A percentile compares a stretch with the other conserved stretches of the same genome.
Conservation (phyloP, 1,140 invertebrate species). For the Leptinotarsa defecta region DNA sequence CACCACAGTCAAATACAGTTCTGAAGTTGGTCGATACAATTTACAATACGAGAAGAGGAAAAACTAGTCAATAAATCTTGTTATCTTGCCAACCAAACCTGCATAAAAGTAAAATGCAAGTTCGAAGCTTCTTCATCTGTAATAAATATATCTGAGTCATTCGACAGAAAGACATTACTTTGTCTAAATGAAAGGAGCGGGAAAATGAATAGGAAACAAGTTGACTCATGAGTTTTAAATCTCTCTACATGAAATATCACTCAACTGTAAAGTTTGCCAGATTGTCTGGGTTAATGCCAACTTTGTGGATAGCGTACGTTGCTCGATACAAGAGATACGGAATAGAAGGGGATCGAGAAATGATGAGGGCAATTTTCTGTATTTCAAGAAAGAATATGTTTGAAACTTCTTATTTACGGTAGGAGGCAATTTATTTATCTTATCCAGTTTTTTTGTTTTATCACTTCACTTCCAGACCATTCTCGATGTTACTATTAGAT, state of each 20-base stretch:
- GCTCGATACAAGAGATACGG: neutral
- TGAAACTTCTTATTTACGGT: too few species aligned
- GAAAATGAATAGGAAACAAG: neutral
- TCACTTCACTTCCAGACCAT: too few species aligned
- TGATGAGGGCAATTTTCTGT: too few species aligned
- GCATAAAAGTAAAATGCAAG: neutral
- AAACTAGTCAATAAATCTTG: neutral
- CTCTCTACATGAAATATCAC: neutral
- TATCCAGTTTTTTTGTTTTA: too few species aligned
- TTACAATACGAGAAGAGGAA: too few species aligned
- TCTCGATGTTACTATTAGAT: too few species aligned
- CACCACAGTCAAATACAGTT: too few species aligned
- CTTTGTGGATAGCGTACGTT: neutral
- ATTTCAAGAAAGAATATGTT: too few species aligned
- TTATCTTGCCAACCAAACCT: neutral
- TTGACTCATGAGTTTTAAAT: slow-evolving; percentile 1
- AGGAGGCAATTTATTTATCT: too few species aligned
- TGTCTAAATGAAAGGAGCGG: neutral
- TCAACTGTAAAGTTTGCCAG: neutral
- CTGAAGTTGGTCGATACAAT: too few species aligned
- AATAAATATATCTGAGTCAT: neutral
- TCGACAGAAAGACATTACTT: neutral
- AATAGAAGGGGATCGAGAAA: too few species aligned
- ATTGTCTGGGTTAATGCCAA: neutral
- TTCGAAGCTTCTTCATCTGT: neutral